Conservation (phyloP, 2,888 invertebrate species). For the Chrysolina oricalcia region DNA sequence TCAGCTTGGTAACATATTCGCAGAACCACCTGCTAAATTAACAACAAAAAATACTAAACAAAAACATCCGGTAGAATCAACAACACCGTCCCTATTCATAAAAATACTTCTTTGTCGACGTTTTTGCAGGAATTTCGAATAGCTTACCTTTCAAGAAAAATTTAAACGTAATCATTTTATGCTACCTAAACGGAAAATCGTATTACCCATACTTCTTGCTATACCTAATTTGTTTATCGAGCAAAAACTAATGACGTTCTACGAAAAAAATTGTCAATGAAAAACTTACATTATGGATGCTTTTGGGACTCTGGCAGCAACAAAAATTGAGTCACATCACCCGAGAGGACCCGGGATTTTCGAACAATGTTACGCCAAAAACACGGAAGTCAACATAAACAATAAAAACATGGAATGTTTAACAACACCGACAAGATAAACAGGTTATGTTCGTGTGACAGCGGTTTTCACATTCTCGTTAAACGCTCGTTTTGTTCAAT, state of each 20-base stretch:
- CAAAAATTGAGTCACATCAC: constrained; percentile 28
- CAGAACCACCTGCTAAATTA: constrained; percentile 33
- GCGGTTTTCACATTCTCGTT: constrained; percentile 47
- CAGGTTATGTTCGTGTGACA: constrained; percentile 54
- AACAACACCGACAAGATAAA: constrained; percentile 46
- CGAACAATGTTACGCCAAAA: constrained; percentile 26
- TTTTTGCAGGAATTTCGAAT: constrained; percentile 26
- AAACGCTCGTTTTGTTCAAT: constrained; percentile 1
- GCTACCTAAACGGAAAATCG: constrained; percentile 13
- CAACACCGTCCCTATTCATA: neutral
- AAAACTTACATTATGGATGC: constrained; percentile 28
- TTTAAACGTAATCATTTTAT: constrained; percentile 26
- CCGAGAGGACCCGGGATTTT: constrained; percentile 1
- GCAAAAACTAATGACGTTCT: constrained; percentile 37
- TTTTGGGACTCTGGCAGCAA: neutral
- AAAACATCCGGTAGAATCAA: constrained; percentile 35
- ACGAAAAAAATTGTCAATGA: neutral
- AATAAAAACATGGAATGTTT: constrained; percentile 47
- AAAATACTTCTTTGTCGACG: constrained; percentile 13
- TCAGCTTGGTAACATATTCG: constrained; percentile 53
- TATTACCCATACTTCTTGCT: constrained; percentile 20
- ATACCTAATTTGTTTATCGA: constrained; percentile 31
- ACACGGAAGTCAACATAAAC: constrained; percentile 44
- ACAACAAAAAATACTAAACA: constrained; percentile 30
- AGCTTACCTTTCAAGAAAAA: constrained; percentile 39